Evolutionary conservation across 2,888 invertebrate species (phyloP), one percentile per base, ranked within the genome.

Genomic region (Drosophila niveifrons): DNA sequence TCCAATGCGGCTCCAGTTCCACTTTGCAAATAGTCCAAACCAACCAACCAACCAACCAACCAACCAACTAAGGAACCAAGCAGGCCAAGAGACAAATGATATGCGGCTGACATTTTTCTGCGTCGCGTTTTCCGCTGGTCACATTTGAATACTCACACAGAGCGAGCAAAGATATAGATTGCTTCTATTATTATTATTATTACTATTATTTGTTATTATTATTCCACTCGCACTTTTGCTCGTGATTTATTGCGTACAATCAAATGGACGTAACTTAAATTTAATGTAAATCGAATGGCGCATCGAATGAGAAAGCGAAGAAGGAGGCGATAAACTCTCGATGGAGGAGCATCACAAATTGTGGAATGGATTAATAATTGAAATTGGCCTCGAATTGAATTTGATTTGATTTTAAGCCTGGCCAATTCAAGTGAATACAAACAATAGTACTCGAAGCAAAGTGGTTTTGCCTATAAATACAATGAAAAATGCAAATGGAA

Each of bases 161-260:
- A 6, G n/a, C n/a, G 36, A 44, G 28, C 43, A 18, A 11, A 17
- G n/a, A 29, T 36, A 18, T 44, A 8, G 3, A 41, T 48, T 31
- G 34, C 55, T 66, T 48, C 15, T 57, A 46, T 47, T 50, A 47
- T 55, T 62, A 36, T 57, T 73, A 41, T 43, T 51, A 17, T 52
- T 51, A 29, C 48, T 53, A 18, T 29, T 58, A 36, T 59, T 56
- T 36, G n/a, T 36, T 36, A 36, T 36, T 36, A 11, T n/a, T 36
- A 41, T 48, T 63, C 2, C 23, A 36, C n/a, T 46, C 15, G 1
- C 0, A 23, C 15, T 23, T 13, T 15, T 15, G 13, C 10, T 13
- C n/a, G 23, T 72, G 68, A 72, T 52, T 80, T 70, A 80, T 83
- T 67, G 83, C 62, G 31, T 18, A 41, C 73, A 77, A 79, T 79